phyloP scores from a whole-genome alignment of 2,888 invertebrate genomes.

The Drosophila histrio region DNA sequence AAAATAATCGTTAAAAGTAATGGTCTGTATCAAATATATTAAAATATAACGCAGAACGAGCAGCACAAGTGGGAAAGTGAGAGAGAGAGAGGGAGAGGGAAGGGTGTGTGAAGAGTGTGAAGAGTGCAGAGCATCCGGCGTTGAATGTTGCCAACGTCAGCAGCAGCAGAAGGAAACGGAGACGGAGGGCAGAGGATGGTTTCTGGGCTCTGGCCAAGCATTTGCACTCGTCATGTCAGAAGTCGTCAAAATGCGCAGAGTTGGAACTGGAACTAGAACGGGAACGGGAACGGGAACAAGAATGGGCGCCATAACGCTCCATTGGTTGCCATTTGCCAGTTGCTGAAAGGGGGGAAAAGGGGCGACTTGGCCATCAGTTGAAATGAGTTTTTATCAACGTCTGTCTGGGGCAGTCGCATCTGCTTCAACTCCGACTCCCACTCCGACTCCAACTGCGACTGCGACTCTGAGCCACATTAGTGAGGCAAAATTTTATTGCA shows the following conservation, averaged over 20 bases:
- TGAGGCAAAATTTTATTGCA: constrained; percentile 80
- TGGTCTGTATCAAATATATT: constrained; percentile 83
- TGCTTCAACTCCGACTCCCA: constrained; percentile 15
- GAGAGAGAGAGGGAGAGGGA: not conserved
- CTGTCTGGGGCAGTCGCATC: constrained; percentile 64
- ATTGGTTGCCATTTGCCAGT: constrained; percentile 55
- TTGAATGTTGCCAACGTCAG: constrained; percentile 61
- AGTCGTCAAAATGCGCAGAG: constrained; percentile 70
- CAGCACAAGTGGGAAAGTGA: constrained; percentile 7
- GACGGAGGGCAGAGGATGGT: not conserved
- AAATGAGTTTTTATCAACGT: constrained; percentile 77
- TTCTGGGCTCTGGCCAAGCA: constrained; percentile 17
- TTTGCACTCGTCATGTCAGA: constrained; percentile 78
- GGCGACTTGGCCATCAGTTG: constrained; percentile 64
- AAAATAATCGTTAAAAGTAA: constrained; percentile 84
- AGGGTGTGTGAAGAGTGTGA: not conserved
- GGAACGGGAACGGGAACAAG: not conserved
- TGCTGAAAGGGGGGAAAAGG: not conserved
- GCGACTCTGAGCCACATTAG: constrained; percentile 62
- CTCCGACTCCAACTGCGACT: not conserved
- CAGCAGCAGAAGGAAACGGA: constrained; percentile 12
- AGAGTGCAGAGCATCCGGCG: not conserved
- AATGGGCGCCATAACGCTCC: constrained; percentile 52
- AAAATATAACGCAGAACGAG: constrained; percentile 77
- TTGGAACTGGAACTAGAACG: constrained; percentile 24